These are phyloP conservation scores for Setophaga kirtlandii DNA, from an alignment of 2,113 vertebrate species.

Conservation along the genomic window DNA sequence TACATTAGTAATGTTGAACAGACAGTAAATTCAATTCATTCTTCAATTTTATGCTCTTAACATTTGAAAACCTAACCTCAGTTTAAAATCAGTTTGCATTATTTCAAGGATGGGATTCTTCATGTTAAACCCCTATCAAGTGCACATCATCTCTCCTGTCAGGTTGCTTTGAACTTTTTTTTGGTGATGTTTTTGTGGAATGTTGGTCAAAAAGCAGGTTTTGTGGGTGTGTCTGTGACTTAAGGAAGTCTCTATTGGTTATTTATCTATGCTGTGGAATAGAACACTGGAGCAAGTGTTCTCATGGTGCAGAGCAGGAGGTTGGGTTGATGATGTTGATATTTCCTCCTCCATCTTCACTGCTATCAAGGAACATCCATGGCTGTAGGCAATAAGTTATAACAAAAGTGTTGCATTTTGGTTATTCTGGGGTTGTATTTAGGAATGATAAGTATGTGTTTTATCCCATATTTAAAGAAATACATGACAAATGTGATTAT, in stretches of 20 bases:
- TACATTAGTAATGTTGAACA: slow-evolving; percentile 4
- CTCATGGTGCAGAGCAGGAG: neutral
- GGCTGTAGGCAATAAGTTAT: neutral
- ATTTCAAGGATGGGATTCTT: slow-evolving; percentile 1
- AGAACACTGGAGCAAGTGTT: neutral
- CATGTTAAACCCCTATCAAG: slow-evolving; percentile 17
- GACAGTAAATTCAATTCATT: slow-evolving; percentile 57
- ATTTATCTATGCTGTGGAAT: neutral
- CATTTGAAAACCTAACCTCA: slow-evolving; percentile 20
- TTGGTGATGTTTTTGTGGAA: neutral
- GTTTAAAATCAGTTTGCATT: slow-evolving; percentile 47
- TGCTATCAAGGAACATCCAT: neutral
- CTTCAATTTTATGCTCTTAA: slow-evolving; percentile 52
- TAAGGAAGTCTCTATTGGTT: neutral
- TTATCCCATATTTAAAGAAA: neutral
- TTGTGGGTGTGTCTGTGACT: neutral
- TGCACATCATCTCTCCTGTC: neutral
- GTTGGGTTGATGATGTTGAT: neutral
- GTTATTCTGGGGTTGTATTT: neutral
- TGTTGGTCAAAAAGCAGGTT: neutral
- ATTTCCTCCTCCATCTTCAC: neutral
- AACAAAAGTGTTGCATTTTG: neutral
- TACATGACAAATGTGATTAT: neutral
- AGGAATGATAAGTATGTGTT: neutral
- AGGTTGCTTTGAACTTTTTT: neutral